phyloP scores from a whole-genome alignment of 2,797 vertebrate genomes.

The Myotis pilosus region DNA sequence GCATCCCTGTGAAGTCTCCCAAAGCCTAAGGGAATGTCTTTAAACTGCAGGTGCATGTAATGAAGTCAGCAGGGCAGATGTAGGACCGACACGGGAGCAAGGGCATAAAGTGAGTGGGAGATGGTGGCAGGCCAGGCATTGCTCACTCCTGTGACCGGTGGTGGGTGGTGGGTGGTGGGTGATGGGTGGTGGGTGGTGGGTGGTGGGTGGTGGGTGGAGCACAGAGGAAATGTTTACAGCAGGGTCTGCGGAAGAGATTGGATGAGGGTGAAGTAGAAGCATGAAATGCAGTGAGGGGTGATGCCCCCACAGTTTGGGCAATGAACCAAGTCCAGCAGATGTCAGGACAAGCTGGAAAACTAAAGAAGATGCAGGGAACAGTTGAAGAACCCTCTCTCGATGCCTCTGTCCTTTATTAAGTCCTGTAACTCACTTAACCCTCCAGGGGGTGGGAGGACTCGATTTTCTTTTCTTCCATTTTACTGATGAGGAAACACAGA shows the following conservation, averaged over 20 bases:
- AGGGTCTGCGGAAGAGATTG: not conserved
- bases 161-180: not conserved
- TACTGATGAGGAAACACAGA: conserved; percentile 56
- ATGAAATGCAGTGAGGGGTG: not conserved
- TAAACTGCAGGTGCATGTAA: not conserved
- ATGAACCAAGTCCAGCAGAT: not conserved
- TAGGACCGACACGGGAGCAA: not conserved
- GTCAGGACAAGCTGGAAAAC: not conserved
- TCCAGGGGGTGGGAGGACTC: not conserved
- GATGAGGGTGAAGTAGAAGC: not conserved
- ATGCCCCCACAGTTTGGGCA: not conserved
- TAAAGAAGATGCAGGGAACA: not conserved
- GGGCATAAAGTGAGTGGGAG: not conserved
- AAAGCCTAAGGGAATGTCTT: not conserved
- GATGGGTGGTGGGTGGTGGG: no score
- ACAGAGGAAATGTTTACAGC: not conserved
- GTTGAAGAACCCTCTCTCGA: not conserved
- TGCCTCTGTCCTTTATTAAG: not conserved
- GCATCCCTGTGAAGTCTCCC: not conserved
- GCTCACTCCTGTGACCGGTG: not conserved
- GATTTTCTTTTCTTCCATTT: conserved; percentile 11
- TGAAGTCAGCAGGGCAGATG: not conserved
- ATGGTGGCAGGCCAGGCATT: no score
- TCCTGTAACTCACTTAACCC: not conserved
- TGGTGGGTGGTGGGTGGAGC: not conserved